A percentile compares a stretch with the other conserved stretches of the same genome.
These are phyloP conservation scores for Hylaea fasciaria DNA, from an alignment of 2,888 invertebrate genomes.

Conservation along the genomic window DNA sequence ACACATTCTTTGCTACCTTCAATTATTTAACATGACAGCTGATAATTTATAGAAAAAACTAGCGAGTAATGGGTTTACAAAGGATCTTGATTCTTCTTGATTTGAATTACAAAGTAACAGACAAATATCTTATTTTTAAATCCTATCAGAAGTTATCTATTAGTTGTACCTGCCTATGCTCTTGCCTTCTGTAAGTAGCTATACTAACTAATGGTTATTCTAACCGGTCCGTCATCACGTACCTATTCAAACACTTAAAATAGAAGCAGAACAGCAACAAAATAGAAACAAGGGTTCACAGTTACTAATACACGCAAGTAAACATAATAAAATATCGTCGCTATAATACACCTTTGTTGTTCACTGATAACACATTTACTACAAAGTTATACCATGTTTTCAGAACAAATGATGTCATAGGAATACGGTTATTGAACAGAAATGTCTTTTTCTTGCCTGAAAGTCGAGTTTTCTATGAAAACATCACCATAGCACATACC, in stretches of 20 bases:
- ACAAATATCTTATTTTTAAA: not conserved
- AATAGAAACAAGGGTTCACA: slow-evolving; percentile 1
- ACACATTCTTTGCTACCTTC: too few relatives aligned
- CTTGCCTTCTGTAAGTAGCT: not conserved
- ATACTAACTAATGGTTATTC: slow-evolving; percentile 1
- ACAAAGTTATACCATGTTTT: not conserved
- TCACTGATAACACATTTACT: slow-evolving; percentile 46
- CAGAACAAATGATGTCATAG: not conserved
- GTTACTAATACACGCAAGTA: slow-evolving; percentile 56
- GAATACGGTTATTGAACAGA: not conserved
- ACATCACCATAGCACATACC: slow-evolving; percentile 85
- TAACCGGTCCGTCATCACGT: not conserved
- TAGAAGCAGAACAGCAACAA: not conserved
- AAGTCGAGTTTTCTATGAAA: slow-evolving; percentile 45
- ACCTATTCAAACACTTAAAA: too few relatives aligned
- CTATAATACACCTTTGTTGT: slow-evolving; percentile 62
- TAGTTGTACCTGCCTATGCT: not conserved
- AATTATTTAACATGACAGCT: too few relatives aligned
- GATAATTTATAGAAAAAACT: too few relatives aligned
- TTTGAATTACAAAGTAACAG: too few relatives aligned
- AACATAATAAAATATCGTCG: slow-evolving; percentile 58
- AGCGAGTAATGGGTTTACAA: too few relatives aligned
- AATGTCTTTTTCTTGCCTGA: slow-evolving; percentile 9
- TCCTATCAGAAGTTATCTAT: not conserved
- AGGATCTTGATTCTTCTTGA: too few relatives aligned